phyloP scores from a whole-genome alignment of 2,113 vertebrate species.

The Pionites leucogaster region DNA sequence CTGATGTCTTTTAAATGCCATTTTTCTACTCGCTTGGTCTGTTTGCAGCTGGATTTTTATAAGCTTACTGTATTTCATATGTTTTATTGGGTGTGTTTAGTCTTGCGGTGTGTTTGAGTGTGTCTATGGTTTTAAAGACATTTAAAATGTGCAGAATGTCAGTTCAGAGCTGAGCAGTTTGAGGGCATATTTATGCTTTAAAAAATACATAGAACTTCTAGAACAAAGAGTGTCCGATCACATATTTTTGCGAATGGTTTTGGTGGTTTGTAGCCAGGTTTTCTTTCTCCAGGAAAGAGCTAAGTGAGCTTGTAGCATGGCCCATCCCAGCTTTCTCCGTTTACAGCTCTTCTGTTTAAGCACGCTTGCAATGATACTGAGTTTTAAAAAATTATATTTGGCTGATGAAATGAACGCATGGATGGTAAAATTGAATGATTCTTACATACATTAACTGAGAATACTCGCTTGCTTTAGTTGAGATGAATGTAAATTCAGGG shows the following conservation, averaged over 20 bases:
- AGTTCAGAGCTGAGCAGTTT: neutral
- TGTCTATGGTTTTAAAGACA: neutral
- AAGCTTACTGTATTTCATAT: neutral
- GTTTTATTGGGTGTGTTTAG: conserved; percentile 1
- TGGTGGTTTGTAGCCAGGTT: neutral
- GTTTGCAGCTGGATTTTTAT: neutral
- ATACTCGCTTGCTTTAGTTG: rapidly evolving
- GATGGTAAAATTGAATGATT: neutral
- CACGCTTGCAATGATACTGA: neutral
- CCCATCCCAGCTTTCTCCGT: neutral
- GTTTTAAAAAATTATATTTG: rapidly evolving
- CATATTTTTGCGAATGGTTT: neutral
- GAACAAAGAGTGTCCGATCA: neutral
- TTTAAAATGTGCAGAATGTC: neutral
- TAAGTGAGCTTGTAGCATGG: neutral
- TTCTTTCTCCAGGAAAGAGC: neutral
- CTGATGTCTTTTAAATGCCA: neutral
- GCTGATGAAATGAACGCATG: neutral
- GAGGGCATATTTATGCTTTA: neutral
- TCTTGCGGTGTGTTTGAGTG: neutral
- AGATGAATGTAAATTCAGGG: neutral
- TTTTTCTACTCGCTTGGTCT: neutral
- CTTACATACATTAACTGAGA: rapidly evolving
- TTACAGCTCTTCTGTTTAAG: neutral
- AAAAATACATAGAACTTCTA: neutral